These are phyloP conservation scores for Diacarnus erythraeanus DNA, from an alignment of 37 sponge, comb jelly and placozoan species.

Conservation along the genomic window DNA sequence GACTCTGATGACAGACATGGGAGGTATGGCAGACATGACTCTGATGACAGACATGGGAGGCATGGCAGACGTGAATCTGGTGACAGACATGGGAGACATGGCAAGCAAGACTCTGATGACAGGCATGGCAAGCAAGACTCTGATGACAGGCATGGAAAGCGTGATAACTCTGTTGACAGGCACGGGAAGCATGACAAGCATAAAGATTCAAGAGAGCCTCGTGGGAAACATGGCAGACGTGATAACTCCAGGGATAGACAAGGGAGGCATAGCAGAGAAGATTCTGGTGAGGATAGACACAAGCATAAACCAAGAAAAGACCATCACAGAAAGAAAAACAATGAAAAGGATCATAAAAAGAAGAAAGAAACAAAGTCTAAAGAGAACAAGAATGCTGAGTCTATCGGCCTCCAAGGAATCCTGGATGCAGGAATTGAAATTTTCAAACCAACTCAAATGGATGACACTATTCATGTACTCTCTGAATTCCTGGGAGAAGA, in stretches of 20 bases:
- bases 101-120: background rate
- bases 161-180: background rate
- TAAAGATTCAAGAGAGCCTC: background rate
- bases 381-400: background rate
- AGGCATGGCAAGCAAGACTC: background rate
- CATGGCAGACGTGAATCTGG: background rate
- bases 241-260: background rate
- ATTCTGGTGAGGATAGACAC: background rate
- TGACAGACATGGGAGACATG: background rate
- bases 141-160: conserved; percentile 11
- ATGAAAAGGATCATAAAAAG: background rate
- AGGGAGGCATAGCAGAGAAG: background rate
- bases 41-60: background rate
- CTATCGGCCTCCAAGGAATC: conserved; percentile 15
- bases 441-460: conserved; percentile 13
- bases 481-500: conserved; percentile 31
- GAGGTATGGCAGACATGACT: conserved; percentile 1
- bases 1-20: conserved; percentile 17
- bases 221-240: background rate
- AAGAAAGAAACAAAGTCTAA: background rate
- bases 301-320: background rate
- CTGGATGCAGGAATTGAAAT: conserved; percentile 25
- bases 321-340: conserved; percentile 2
- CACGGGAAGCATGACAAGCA: background rate
- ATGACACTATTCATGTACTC: conserved; percentile 43